Evolutionary conservation across 2,888 invertebrate genomes (phyloP).

Genomic region (Drosophila peninsularis): DNA sequence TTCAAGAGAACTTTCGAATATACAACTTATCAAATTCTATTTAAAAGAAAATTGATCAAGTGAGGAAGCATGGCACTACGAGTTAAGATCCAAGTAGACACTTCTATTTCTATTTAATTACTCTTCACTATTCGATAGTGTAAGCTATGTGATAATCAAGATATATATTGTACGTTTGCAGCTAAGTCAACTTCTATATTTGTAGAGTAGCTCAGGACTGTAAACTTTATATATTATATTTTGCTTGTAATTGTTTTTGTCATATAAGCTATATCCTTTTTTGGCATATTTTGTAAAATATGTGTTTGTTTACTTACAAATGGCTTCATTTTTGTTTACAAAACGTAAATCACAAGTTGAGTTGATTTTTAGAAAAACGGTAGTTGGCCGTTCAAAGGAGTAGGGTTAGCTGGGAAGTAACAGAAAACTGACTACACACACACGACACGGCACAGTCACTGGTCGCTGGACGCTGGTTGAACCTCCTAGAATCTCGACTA

Average conservation of each 20-base stretch:
- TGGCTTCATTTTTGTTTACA: conserved; percentile 80
- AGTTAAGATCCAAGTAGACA: background rate
- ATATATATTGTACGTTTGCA: no score
- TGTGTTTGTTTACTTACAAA: conserved; percentile 81
- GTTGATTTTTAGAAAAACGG: conserved; percentile 47
- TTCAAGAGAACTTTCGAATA: background rate
- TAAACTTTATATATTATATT: background rate
- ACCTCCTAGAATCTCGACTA: conserved; percentile 85
- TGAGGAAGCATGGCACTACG: no score
- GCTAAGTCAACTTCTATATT: no score
- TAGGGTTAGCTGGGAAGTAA: conserved; percentile 39
- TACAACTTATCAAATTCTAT: no score
- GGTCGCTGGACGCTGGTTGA: conserved; percentile 79
- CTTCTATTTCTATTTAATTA: no score
- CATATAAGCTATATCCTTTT: conserved; percentile 14
- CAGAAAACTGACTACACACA: conserved; percentile 69
- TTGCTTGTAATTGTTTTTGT: background rate
- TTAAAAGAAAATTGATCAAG: no score
- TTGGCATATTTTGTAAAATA: conserved; percentile 1
- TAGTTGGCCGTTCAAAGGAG: conserved; percentile 30
- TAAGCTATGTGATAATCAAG: background rate
- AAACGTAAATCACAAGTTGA: conserved; percentile 68
- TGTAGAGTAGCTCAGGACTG: background rate
- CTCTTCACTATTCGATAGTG: background rate
- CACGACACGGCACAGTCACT: conserved; percentile 66